Conservation (phyloP, 2,888 invertebrate species). For the Fragum sueziense region DNA sequence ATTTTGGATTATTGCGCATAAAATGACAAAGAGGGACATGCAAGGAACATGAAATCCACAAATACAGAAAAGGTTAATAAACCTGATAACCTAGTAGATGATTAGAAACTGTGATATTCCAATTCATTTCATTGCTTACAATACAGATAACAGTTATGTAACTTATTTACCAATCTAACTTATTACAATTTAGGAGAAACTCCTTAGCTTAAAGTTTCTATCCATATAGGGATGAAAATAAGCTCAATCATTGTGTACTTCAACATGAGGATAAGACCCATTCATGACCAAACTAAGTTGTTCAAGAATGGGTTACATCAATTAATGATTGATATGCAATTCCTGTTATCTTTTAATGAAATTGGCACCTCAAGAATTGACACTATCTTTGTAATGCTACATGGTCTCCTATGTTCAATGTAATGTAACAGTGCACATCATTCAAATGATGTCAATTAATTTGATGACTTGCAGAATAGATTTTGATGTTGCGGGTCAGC, state of each 20-base stretch:
- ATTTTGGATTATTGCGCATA: no score
- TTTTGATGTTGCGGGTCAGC: no score
- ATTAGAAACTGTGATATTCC: not conserved
- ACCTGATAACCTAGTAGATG: not conserved
- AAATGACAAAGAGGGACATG: no score
- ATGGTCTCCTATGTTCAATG: not conserved
- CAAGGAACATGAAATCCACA: no score
- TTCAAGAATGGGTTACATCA: not conserved
- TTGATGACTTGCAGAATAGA: not conserved
- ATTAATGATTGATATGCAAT: not conserved
- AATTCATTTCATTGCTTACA: not conserved
- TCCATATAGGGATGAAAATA: no score
- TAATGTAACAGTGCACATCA: not conserved
- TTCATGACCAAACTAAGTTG: no score
- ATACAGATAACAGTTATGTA: slow-evolving; percentile 3
- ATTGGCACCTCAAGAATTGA: not conserved
- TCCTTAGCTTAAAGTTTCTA: no score
- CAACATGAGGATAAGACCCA: no score
- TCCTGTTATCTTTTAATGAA: not conserved
- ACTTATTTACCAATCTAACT: no score
- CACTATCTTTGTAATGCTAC: not conserved
- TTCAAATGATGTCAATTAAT: not conserved
- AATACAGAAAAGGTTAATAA: no score
- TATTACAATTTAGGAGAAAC: no score
- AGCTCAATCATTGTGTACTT: no score